Evolutionary conservation across 2,888 invertebrate species (phyloP).

Genomic region (Cephus nigrinus): DNA sequence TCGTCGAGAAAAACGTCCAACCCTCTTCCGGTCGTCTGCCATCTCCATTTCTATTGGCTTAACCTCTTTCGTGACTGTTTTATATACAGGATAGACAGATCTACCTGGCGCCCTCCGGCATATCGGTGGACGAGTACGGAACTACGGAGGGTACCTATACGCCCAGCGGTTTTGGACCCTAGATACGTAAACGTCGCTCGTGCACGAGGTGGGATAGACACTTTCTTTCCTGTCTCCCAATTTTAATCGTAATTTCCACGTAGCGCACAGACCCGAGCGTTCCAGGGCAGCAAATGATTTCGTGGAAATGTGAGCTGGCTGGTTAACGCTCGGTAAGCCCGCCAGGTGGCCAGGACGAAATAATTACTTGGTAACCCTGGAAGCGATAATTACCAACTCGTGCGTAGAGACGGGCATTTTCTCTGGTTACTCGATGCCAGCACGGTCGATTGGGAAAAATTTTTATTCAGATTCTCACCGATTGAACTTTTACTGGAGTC

Average conservation of each 20-base stretch:
- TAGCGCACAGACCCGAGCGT: neutral
- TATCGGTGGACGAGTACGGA: neutral
- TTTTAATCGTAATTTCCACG: neutral
- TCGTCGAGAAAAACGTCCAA: neutral
- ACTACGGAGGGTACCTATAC: neutral
- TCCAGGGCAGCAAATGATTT: neutral
- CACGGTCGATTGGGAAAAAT: neutral
- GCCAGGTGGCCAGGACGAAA: conserved; percentile 7
- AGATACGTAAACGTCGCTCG: neutral
- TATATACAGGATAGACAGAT: neutral
- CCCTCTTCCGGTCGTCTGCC: conserved; percentile 6
- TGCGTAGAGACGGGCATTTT: neutral
- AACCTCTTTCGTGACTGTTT: neutral
- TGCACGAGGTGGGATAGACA: neutral
- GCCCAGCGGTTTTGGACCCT: neutral
- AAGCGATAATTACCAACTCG: neutral
- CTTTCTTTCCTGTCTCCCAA: neutral
- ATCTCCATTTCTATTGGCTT: neutral
- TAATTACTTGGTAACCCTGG: neutral
- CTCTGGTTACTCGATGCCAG: neutral
- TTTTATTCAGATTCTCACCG: neutral
- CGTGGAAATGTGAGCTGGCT: neutral
- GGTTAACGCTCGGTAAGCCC: neutral
- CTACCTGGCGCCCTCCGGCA: neutral
- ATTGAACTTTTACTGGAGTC: neutral